These are phyloP conservation scores for Bombus haemorrhoidalis DNA, from an alignment of 1,140 invertebrate species.

Conservation along the genomic window DNA sequence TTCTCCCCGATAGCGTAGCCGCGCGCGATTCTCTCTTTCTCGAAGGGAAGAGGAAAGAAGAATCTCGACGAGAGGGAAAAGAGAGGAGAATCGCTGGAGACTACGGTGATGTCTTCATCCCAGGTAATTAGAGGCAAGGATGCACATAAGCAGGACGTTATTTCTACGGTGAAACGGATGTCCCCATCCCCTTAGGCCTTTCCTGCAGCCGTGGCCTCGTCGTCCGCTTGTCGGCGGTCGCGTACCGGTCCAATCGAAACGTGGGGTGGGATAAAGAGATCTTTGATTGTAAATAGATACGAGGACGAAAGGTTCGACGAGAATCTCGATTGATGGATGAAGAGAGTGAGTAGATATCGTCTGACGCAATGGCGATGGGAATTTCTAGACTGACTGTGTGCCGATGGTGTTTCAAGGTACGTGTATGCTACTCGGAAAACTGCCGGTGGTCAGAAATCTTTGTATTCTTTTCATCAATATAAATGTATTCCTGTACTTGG, in stretches of 20 bases:
- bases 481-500: too few relatives aligned
- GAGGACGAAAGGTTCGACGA: not conserved
- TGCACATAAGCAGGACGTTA: conserved; percentile 62
- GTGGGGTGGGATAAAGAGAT: conserved; percentile 27
- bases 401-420: too few relatives aligned
- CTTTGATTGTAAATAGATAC: conserved; percentile 14
- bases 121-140: conserved; percentile 69
- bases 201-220: not conserved
- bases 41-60: not conserved
- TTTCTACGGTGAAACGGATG: conserved; percentile 61
- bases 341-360: not conserved
- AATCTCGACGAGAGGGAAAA: not conserved
- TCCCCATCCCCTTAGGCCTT: conserved; percentile 42
- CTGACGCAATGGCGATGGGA: not conserved
- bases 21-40: not conserved
- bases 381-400: not conserved
- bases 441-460: too few relatives aligned
- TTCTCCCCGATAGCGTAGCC: conserved; percentile 25
- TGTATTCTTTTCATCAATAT: too few relatives aligned
- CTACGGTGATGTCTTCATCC: conserved; percentile 65
- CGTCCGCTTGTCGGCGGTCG: conserved; percentile 3
- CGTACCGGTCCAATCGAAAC: conserved; percentile 5
- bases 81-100: conserved; percentile 27
- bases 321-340: not conserved
- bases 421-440: not conserved